Evolutionary conservation across 2,888 invertebrate genomes (phyloP).

Genomic region (Chironomus tentans): DNA sequence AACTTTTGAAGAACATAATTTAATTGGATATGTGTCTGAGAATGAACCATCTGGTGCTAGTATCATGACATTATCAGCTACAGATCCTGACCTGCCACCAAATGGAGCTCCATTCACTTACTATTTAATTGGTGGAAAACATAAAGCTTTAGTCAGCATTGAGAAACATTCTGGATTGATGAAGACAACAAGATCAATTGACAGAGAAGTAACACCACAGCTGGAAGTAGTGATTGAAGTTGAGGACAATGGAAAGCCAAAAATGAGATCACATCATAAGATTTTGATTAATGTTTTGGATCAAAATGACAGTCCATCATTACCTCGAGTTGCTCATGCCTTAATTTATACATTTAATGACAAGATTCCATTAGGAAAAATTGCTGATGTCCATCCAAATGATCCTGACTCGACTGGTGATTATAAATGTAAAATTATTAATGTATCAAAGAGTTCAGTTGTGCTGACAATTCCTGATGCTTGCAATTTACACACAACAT

Average conservation of each 20-base stretch:
- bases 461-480: constrained; percentile 61
- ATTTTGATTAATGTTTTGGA: constrained; percentile 70
- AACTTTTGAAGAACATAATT: constrained; percentile 59
- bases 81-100: constrained; percentile 80
- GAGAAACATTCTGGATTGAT: constrained; percentile 73
- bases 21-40: constrained; percentile 72
- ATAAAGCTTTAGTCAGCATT: constrained; percentile 64
- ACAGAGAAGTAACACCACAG: constrained; percentile 69
- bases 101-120: constrained; percentile 88
- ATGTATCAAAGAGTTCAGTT: constrained; percentile 37
- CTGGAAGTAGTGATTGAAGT: constrained; percentile 72
- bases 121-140: constrained; percentile 64
- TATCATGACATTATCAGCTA: constrained; percentile 76
- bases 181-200: constrained; percentile 66
- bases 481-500: constrained; percentile 70
- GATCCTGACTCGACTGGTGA: constrained; percentile 86
- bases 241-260: constrained; percentile 77
- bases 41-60: constrained; percentile 77
- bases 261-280: constrained; percentile 70
- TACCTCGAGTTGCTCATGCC: constrained; percentile 70
- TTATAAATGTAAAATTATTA: constrained; percentile 72
- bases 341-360: constrained; percentile 69
- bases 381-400: constrained; percentile 86
- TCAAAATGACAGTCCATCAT: constrained; percentile 85
- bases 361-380: constrained; percentile 65